These are phyloP conservation scores for Altica lythri DNA, from an alignment of 2,888 invertebrate species.

Conservation along the genomic window DNA sequence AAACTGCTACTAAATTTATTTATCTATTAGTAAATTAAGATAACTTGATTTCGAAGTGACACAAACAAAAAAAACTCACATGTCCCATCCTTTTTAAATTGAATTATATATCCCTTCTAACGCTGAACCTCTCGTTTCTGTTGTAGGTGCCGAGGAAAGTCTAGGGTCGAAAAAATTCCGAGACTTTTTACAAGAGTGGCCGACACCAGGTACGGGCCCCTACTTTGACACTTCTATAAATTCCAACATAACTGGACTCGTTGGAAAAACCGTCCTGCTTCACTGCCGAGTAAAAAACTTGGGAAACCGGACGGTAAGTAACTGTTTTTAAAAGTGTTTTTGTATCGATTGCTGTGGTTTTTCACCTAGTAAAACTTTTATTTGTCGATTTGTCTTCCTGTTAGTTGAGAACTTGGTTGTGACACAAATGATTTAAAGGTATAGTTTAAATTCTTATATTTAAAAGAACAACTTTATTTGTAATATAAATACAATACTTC, in stretches of 20 bases:
- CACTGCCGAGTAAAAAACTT: conserved; percentile 86
- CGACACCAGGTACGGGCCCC: conserved; percentile 76
- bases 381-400: conserved; percentile 7
- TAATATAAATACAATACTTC: no score
- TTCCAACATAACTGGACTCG: conserved; percentile 83
- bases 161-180: conserved; percentile 65
- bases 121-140: conserved; percentile 17
- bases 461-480: no score
- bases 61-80: not conserved
- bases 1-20: no score
- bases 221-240: conserved; percentile 81
- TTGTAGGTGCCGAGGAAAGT: conserved; percentile 60
- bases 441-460: no score
- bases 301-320: conserved; percentile 84
- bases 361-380: conserved; percentile 7
- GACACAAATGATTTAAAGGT: no score
- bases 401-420: not conserved
- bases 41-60: not conserved
- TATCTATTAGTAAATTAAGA: no score
- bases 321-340: conserved; percentile 6
- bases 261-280: conserved; percentile 81
- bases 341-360: conserved; percentile 16
- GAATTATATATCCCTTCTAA: not conserved
- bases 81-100: conserved; percentile 9
- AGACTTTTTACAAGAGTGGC: conserved; percentile 73